Conservation (phyloP, 2,797 vertebrate genomes). For the Cuniculus paca region DNA sequence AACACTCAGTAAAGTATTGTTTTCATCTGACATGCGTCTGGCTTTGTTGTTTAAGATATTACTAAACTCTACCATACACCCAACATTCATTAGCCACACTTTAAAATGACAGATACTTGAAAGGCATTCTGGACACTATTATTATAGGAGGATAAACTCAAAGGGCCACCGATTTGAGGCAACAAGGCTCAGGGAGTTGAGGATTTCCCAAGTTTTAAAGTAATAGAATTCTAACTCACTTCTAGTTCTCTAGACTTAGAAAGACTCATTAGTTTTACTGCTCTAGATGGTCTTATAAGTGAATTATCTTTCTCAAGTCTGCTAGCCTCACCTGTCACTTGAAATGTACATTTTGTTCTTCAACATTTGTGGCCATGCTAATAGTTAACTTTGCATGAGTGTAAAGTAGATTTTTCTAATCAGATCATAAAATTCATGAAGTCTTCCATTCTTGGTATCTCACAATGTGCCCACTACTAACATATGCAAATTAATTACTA, state of each 20-base stretch:
- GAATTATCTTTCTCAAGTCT: neutral
- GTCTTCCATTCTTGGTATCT: neutral
- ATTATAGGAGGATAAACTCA: neutral
- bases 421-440: neutral
- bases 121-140: neutral
- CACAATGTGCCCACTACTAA: neutral
- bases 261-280: neutral
- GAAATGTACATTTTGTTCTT: neutral
- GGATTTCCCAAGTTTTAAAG: neutral
- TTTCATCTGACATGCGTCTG: neutral
- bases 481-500: conserved; percentile 12
- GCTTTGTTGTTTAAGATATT: neutral
- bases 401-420: neutral
- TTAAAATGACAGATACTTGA: neutral
- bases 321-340: neutral
- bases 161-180: neutral
- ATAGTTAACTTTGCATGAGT: neutral
- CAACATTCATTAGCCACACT: neutral
- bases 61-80: neutral
- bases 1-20: neutral
- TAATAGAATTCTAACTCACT: neutral
- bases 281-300: neutral
- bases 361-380: neutral
- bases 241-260: neutral
- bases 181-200: neutral